Base-by-base conservation (phyloP, 2,888 invertebrate species). In the Pemphredon lugubris region DNA sequence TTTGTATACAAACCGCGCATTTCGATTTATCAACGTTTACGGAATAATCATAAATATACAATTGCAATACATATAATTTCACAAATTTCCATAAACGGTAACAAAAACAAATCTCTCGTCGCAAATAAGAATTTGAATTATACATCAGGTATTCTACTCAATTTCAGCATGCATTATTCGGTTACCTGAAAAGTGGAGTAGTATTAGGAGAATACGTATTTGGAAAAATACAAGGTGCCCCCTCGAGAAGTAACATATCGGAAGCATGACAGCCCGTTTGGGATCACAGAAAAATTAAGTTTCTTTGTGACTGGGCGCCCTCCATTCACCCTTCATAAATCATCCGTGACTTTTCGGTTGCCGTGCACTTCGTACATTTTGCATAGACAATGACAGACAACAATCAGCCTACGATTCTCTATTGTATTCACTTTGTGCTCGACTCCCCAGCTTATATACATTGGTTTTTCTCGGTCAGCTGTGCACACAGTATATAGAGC, bases 171-270 rank as follows among this genome's bases (percentile, higher is more conserved):
- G n/a, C n/a, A n/a, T n/a, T n/a, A n/a, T n/a, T n/a, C n/a, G n/a
- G 69, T 64, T 70, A 83, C 84, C 81, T 73, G 61, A 73, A 11
- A 71, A 74, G 14, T 79, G 50, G 47, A 75, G 48, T 30, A 77
- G 21, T 39, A 80, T 47, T 32, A 63, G 18, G 21, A 79, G 50
- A 21, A 71, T 2, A 21, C 55, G 47, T 45, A 75, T 60, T 18
- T 50, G 77, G 16, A 67, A 54, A 59, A 51, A 67, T 30, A 30
- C 61, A 4, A 64, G 40, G 20, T 45, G 55, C 45, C 53, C 32
- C 18, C 48, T 65, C 26, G 55, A 39, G 51, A 63, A 64, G 42
- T 44, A 66, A 71, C 70, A 67, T 79, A 54, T 79, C 40, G 57
- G 54, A 73, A 71, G 55, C 79, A 83, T 81, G 64, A 64, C 74